phyloP scores from a whole-genome alignment of 1,140 invertebrate species.

The Zophobas atratus region DNA sequence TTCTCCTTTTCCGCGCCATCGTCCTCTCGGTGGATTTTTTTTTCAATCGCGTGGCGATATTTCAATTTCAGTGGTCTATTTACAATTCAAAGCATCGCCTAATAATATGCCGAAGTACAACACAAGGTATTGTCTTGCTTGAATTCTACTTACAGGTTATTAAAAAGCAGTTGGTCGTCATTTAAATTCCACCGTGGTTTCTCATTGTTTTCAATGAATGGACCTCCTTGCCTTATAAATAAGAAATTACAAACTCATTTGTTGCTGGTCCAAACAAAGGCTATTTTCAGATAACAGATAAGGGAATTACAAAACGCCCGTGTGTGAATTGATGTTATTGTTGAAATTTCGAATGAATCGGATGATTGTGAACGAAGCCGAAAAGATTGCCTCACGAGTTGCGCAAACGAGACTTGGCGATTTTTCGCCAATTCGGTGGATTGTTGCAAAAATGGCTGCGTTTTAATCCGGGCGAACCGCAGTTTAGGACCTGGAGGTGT shows the following conservation, averaged over 20 bases:
- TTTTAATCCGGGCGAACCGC: too few relatives aligned
- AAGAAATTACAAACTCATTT: conserved; percentile 52
- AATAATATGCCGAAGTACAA: conserved; percentile 48
- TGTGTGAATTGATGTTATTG: conserved; percentile 46
- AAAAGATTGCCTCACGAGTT: background rate
- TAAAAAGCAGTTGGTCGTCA: conserved; percentile 54
- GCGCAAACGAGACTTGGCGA: background rate
- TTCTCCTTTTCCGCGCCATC: too few relatives aligned
- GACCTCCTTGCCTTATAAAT: conserved; percentile 51
- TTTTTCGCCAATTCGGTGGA: too few relatives aligned
- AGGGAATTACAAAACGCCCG: conserved; percentile 49
- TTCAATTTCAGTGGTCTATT: conserved; percentile 36
- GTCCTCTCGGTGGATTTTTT: background rate
- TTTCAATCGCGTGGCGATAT: background rate
- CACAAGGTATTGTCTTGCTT: conserved; percentile 50
- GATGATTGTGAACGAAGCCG: conserved; percentile 35
- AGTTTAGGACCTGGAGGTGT: background rate
- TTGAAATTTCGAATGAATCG: conserved; percentile 48
- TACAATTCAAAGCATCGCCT: conserved; percentile 44
- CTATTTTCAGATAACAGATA: conserved; percentile 48
- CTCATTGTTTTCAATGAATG: conserved; percentile 56
- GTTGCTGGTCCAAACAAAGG: conserved; percentile 52
- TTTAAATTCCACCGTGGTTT: conserved; percentile 52
- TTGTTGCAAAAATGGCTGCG: too few relatives aligned
- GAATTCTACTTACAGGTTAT: conserved; percentile 52